Conservation (phyloP, 2,113 vertebrate species). For the Arvicanthis niloticus region DNA sequence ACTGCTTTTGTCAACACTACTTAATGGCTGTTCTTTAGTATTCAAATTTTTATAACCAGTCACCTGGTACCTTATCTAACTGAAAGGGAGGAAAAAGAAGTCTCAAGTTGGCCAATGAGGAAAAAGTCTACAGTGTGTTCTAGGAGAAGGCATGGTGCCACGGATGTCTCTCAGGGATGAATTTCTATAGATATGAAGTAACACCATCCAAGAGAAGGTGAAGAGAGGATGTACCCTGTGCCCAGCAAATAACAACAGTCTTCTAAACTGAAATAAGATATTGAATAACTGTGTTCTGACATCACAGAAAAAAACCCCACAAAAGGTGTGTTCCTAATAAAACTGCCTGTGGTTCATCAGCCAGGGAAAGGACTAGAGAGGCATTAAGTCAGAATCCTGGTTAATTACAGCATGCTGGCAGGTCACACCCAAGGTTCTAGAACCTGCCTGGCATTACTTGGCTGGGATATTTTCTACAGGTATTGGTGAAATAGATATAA, state of each 20-base stretch:
- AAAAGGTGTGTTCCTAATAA: not conserved
- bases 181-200: too few relatives aligned
- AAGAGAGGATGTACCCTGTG: not conserved
- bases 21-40: not conserved
- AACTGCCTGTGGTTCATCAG: not conserved
- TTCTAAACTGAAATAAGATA: not conserved
- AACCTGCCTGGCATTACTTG: not conserved
- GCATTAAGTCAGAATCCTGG: not conserved
- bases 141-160: not conserved
- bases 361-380: not conserved
- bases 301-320: not conserved
- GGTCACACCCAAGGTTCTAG: not conserved
- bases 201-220: not conserved
- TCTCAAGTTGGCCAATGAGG: not conserved
- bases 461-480: not conserved
- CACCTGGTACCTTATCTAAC: not conserved
- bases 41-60: not conserved
- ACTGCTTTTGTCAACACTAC: not conserved
- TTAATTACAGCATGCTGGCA: not conserved
- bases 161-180: not conserved
- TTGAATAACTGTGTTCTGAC: not conserved
- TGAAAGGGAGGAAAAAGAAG: not conserved
- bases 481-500: not conserved
- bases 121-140: not conserved
- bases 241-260: not conserved